phyloP scores from a whole-genome alignment of 2,888 invertebrate genomes.

The Apomyelois bistriatella region DNA sequence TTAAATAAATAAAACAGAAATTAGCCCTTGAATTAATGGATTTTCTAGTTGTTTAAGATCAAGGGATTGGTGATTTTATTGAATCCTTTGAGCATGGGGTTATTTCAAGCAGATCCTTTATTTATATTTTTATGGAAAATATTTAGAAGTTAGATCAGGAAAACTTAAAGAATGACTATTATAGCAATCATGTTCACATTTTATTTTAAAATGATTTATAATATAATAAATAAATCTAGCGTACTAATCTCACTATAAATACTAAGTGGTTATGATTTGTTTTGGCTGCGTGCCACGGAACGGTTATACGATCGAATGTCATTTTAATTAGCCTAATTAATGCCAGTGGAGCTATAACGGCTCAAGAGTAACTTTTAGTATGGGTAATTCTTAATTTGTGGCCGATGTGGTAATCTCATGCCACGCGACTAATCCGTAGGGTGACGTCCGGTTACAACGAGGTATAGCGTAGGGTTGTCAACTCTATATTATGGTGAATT shows the following conservation, averaged over 20 bases:
- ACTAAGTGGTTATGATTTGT: slow-evolving; percentile 6
- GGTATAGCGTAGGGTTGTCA: slow-evolving; percentile 56
- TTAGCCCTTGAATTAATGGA: too few relatives aligned
- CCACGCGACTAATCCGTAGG: slow-evolving; percentile 75
- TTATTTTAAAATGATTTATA: not conserved
- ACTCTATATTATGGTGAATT: not conserved
- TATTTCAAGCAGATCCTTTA: too few relatives aligned
- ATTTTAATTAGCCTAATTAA: slow-evolving; percentile 6
- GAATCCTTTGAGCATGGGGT: too few relatives aligned
- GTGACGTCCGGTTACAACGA: slow-evolving; percentile 68
- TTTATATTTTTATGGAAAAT: too few relatives aligned
- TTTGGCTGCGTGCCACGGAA: slow-evolving; percentile 10
- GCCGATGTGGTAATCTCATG: slow-evolving; percentile 77
- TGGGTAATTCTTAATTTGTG: slow-evolving; percentile 75
- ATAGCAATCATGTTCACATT: too few relatives aligned
- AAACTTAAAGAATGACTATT: too few relatives aligned
- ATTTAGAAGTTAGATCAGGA: too few relatives aligned
- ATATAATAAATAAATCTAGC: not conserved
- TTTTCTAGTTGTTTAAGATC: too few relatives aligned
- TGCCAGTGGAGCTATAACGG: not conserved
- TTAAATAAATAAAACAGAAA: not conserved
- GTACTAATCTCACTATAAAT: slow-evolving; percentile 2
- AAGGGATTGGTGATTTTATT: too few relatives aligned
- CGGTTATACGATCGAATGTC: slow-evolving; percentile 6
- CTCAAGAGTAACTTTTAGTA: slow-evolving; percentile 1